Percentiles rank a stretch among this genome's conserved stretches.
phyloP scores from a whole-genome alignment of 2,797 vertebrate species.

The Poeciliopsis paucimaculata region DNA sequence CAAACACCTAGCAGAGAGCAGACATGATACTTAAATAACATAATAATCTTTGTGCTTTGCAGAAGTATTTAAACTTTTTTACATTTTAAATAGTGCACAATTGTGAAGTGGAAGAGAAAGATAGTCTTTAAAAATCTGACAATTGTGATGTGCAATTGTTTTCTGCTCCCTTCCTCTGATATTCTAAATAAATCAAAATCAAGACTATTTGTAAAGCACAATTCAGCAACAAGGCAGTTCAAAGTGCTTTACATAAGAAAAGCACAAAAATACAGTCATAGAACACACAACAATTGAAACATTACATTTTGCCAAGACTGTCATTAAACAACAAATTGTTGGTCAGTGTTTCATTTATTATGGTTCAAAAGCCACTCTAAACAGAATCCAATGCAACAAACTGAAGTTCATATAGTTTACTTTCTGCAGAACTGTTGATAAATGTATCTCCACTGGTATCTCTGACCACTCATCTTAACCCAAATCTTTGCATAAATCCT shows the following conservation, averaged over 20 bases:
- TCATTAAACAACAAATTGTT: too few relatives aligned
- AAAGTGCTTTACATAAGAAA: too few relatives aligned
- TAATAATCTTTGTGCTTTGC: background rate
- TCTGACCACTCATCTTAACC: background rate
- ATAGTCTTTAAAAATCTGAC: background rate
- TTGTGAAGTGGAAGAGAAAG: background rate
- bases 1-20: constrained; percentile 52
- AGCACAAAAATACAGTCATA: too few relatives aligned
- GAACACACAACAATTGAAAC: too few relatives aligned
- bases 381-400: background rate
- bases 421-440: background rate
- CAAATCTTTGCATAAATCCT: background rate
- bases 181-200: background rate
- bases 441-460: background rate
- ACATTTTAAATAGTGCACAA: background rate
- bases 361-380: background rate
- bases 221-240: too few relatives aligned
- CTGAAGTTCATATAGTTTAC: background rate
- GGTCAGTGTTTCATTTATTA: too few relatives aligned
- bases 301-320: too few relatives aligned
- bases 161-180: background rate
- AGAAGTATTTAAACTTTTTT: background rate
- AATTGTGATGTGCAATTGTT: background rate
- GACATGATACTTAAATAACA: background rate
- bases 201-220: too few relatives aligned